Evolutionary conservation across 2,888 invertebrate genomes (phyloP).

Genomic region (Drosophila nigritarsus): DNA sequence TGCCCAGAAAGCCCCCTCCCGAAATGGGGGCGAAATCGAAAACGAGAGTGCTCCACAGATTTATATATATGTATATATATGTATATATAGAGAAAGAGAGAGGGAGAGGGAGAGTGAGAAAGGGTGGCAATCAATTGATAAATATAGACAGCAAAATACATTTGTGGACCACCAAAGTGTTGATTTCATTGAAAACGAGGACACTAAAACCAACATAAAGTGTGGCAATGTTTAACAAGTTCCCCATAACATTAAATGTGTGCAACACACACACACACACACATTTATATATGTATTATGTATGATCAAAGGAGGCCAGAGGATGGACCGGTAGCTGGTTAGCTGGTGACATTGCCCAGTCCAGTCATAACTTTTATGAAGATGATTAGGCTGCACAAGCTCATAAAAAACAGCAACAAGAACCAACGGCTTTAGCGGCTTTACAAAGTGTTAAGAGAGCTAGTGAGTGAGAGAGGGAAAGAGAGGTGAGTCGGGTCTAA

Average conservation of each 20-base stretch:
- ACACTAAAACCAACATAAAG: constrained; percentile 19
- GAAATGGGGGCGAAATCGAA: constrained; percentile 63
- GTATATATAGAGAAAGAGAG: background rate
- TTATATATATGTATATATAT: background rate
- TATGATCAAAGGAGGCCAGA: background rate
- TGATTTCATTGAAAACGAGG: background rate
- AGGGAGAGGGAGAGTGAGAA: background rate
- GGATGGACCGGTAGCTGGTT: constrained; percentile 26
- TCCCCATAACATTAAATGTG: constrained; percentile 37
- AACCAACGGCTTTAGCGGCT: constrained; percentile 31
- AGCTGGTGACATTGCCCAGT: constrained; percentile 29
- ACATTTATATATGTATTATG: background rate
- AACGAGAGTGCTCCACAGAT: constrained; percentile 50
- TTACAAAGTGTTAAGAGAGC: constrained; percentile 32
- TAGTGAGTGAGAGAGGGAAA: background rate
- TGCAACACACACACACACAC: background rate
- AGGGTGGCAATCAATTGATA: background rate
- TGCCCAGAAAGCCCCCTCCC: constrained; percentile 21
- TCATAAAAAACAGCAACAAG: constrained; percentile 34
- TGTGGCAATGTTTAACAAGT: constrained; percentile 38
- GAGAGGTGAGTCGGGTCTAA: constrained; percentile 9
- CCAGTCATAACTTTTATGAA: constrained; percentile 61
- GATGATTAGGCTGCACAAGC: constrained; percentile 39
- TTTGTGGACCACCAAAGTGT: constrained; percentile 30
- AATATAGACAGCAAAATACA: background rate